A percentile compares a stretch with the other conserved stretches of the same genome.
Evolutionary conservation across 2,888 invertebrate genomes (phyloP).

Genomic region (Pachliopta kotzebuea): DNA sequence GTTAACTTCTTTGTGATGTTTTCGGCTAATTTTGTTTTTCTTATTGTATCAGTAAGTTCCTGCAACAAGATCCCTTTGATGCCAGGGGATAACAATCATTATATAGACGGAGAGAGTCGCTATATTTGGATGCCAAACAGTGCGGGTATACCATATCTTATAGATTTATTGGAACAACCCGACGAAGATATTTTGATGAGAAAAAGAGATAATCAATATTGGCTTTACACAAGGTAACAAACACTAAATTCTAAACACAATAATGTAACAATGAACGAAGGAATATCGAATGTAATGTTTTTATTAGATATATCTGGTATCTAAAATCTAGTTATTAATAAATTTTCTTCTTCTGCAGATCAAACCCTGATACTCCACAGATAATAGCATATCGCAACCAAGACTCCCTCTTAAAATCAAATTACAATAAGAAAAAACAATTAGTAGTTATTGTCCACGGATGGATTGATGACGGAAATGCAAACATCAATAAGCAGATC

Average conservation of each 20-base stretch:
- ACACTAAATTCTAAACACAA: no score
- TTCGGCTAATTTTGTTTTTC: neutral
- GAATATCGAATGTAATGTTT: neutral
- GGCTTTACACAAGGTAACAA: conserved; percentile 55
- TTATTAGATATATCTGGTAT: no score
- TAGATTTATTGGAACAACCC: conserved; percentile 53
- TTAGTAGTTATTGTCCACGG: conserved; percentile 49
- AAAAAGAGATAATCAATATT: conserved; percentile 60
- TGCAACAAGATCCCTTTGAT: conserved; percentile 45
- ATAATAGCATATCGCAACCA: conserved; percentile 41
- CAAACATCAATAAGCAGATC: conserved; percentile 39
- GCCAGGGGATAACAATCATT: conserved; percentile 67
- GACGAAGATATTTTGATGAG: conserved; percentile 38
- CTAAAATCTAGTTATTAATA: no score
- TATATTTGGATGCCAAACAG: conserved; percentile 72
- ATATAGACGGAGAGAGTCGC: conserved; percentile 65
- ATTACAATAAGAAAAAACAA: conserved; percentile 42
- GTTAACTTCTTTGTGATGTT: no score
- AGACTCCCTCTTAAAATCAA: conserved; percentile 43
- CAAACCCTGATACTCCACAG: conserved; percentile 43
- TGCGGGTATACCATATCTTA: conserved; percentile 54
- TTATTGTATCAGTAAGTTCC: conserved; percentile 46
- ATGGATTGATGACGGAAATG: conserved; percentile 44
- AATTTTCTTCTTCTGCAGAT: conserved; percentile 30
- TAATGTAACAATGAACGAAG: no score